Evolutionary conservation across 2,888 invertebrate genomes (phyloP).

Genomic region (Limenitis camilla): DNA sequence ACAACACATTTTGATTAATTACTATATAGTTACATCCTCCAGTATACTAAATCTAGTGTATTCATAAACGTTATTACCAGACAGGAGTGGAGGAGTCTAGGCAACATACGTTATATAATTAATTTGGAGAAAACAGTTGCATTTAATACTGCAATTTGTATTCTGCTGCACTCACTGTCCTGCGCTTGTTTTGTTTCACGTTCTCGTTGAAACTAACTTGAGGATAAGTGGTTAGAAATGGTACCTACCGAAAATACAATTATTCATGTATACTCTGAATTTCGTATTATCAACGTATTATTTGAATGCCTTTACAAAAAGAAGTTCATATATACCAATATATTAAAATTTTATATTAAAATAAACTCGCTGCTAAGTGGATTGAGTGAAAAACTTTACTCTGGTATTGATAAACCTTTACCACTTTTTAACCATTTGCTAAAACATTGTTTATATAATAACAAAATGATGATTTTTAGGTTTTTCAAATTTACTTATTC

Average conservation of each 20-base stretch:
- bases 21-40: not conserved
- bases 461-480: too few relatives aligned
- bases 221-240: not conserved
- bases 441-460: too few relatives aligned
- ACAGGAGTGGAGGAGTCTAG: slow-evolving; percentile 13
- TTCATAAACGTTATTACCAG: slow-evolving; percentile 21
- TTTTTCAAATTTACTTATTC: too few relatives aligned
- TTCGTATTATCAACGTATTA: too few relatives aligned
- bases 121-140: slow-evolving; percentile 41
- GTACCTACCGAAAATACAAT: not conserved
- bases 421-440: too few relatives aligned
- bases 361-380: too few relatives aligned
- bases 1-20: too few relatives aligned
- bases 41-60: not conserved
- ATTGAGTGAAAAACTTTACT: too few relatives aligned
- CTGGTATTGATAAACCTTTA: too few relatives aligned
- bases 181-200: slow-evolving; percentile 37
- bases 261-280: too few relatives aligned
- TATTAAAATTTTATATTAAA: not conserved
- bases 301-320: not conserved
- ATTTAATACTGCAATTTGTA: slow-evolving; percentile 50
- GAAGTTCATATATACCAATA: not conserved
- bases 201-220: slow-evolving; percentile 3
- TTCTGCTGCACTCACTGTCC: slow-evolving; percentile 36
- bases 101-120: slow-evolving; percentile 39